Conservation (phyloP, 2,888 invertebrate species). For the Volucella inanis region DNA sequence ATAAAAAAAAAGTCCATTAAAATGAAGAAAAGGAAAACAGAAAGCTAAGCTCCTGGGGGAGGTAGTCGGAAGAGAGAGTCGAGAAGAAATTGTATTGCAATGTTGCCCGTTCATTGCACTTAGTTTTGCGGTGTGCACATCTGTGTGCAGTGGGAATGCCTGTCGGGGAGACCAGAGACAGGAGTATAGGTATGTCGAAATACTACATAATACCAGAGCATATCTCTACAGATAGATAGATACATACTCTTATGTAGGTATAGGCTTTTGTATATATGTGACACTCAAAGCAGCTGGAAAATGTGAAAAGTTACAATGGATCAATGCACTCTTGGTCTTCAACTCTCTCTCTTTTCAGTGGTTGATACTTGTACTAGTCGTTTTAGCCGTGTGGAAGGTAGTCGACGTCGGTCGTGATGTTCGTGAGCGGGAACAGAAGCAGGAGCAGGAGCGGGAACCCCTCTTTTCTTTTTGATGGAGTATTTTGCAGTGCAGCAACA, state of each 20-base stretch:
- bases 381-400: too few relatives aligned
- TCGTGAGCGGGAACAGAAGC: conserved; percentile 26
- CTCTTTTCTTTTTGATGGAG: conserved; percentile 6
- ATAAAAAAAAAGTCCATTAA: conserved; percentile 43
- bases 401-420: conserved; percentile 1
- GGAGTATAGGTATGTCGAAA: conserved; percentile 3
- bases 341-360: conserved; percentile 58
- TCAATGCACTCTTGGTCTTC: conserved; percentile 74
- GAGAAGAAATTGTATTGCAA: conserved; percentile 65
- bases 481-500: neutral
- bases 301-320: conserved; percentile 69
- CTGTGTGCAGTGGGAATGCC: conserved; percentile 44
- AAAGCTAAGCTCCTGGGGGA: conserved; percentile 54
- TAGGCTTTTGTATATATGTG: conserved; percentile 3
- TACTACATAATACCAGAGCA: conserved; percentile 46
- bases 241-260: too few relatives aligned
- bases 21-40: conserved; percentile 68
- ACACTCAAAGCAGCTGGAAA: conserved; percentile 66
- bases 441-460: conserved; percentile 12
- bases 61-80: conserved; percentile 26
- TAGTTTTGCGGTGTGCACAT: conserved; percentile 52
- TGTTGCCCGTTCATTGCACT: conserved; percentile 70
- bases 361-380: conserved; percentile 5
- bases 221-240: neutral
- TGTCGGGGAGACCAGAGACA: conserved; percentile 9